Percentiles rank a stretch among this genome's conserved stretches.
These are phyloP conservation scores for Premnoplex brunnescens DNA, from an alignment of 2,797 vertebrate genomes.

Conservation along the genomic window DNA sequence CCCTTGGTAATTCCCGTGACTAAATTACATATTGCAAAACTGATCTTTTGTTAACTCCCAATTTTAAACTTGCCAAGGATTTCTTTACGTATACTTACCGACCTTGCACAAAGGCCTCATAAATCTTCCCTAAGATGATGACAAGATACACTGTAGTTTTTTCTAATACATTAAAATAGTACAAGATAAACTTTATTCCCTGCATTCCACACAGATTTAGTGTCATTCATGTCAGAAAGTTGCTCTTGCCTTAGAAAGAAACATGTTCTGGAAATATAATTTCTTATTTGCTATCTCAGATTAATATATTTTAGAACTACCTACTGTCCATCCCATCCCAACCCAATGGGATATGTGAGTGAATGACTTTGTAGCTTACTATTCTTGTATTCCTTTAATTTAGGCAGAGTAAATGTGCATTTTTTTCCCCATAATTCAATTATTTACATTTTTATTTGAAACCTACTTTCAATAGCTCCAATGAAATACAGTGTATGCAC, in stretches of 20 bases:
- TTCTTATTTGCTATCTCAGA: background rate
- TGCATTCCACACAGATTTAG: background rate
- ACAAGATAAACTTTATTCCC: background rate
- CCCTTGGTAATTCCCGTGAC: background rate
- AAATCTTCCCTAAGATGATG: background rate
- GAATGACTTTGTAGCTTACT: background rate
- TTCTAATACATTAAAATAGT: background rate
- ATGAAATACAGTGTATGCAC: background rate
- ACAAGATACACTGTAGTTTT: background rate
- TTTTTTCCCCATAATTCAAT: background rate
- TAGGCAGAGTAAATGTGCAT: background rate
- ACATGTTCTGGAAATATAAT: background rate
- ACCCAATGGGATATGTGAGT: background rate
- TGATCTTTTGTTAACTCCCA: background rate
- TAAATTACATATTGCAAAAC: background rate
- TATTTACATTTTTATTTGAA: background rate
- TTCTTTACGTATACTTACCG: background rate
- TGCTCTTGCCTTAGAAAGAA: background rate
- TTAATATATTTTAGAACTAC: background rate
- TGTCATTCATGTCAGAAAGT: background rate
- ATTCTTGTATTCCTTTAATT: background rate
- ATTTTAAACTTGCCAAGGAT: background rate
- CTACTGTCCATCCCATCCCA: background rate
- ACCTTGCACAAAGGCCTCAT: background rate
- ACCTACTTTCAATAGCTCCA: background rate